These are phyloP conservation scores for Macrosteles quadrilineatus DNA, from an alignment of 1,140 invertebrate species.

Conservation along the genomic window DNA sequence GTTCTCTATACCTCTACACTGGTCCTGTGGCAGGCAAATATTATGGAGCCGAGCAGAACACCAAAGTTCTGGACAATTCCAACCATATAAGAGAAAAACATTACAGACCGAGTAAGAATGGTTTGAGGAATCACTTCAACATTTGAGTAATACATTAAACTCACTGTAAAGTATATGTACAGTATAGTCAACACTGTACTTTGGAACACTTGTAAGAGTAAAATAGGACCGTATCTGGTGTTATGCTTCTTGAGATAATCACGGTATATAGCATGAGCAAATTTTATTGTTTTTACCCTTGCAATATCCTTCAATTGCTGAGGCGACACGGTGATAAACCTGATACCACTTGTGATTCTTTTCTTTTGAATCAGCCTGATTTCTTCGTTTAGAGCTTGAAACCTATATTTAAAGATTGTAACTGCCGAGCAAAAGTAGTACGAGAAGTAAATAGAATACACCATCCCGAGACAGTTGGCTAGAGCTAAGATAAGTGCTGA, in stretches of 20 bases:
- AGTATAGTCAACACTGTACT: neutral
- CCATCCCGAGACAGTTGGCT: no score
- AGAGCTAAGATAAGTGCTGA: no score
- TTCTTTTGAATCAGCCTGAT: neutral
- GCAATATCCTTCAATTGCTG: neutral
- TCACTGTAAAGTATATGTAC: neutral
- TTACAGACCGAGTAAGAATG: no score
- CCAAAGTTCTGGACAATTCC: no score
- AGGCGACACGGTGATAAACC: neutral
- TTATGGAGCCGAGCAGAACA: no score
- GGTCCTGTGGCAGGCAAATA: no score
- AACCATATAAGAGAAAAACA: no score
- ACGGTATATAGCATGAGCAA: neutral
- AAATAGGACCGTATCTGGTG: neutral
- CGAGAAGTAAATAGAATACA: neutral
- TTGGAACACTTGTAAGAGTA: neutral
- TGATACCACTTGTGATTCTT: neutral
- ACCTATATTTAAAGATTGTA: neutral
- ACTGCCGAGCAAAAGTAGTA: neutral
- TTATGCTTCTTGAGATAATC: neutral
- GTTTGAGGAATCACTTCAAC: no score
- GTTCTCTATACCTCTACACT: no score
- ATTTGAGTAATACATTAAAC: neutral
- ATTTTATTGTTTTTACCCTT: neutral
- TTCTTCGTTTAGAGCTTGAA: constrained; percentile 3